Evolutionary conservation across 2,113 vertebrate genomes (phyloP), one percentile per base, ranked within the genome.

Genomic region (Sebastes schlegelii): DNA sequence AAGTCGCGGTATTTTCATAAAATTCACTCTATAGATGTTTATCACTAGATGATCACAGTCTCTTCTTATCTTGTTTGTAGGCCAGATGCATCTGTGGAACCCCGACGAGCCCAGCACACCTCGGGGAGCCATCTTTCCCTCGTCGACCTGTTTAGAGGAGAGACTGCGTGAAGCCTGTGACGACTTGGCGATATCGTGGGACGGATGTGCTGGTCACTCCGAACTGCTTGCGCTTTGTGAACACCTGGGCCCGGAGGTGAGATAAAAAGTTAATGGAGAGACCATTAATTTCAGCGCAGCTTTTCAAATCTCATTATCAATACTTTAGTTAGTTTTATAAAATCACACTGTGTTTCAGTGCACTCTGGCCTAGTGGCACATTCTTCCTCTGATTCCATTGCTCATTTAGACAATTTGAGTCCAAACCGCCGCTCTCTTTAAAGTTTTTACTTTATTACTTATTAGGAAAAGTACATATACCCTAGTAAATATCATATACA

Each of bases 21-120:
- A 11, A 16, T 48, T 65, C 2, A 2, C 26, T 45, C n/a, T 2
- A 4, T 12, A 7, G 12, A 23, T 10, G 26, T 19, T 46, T 13
- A 6, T 62, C 2, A 5, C 11, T 12, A 23, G 42, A 21, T 11
- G 1, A 40, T 65, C 1, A 9, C 12, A 0, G 14, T 13, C 6
- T 78, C 19, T 21, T 3, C 5, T 0, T 2, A 19, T 8, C 46
- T 34, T 79, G 12, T 0, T 8, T 91, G 46, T 72, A 99, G 98
- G 98, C 23, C 98, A 99, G 93, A 92, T 98, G 86, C 95, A 97
- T 40, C 96, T 99, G 87, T 99, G 98, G 98, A 99, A 99, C 91
- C 98, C 98, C 0, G 98, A 99, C 0, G 97, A 99, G 73, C 93
- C 97, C 17, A 96, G 92, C 0, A 95, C 97, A 0, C 96, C 97